Base-by-base conservation (phyloP, 2,797 vertebrate species). In the Danio choprae region DNA sequence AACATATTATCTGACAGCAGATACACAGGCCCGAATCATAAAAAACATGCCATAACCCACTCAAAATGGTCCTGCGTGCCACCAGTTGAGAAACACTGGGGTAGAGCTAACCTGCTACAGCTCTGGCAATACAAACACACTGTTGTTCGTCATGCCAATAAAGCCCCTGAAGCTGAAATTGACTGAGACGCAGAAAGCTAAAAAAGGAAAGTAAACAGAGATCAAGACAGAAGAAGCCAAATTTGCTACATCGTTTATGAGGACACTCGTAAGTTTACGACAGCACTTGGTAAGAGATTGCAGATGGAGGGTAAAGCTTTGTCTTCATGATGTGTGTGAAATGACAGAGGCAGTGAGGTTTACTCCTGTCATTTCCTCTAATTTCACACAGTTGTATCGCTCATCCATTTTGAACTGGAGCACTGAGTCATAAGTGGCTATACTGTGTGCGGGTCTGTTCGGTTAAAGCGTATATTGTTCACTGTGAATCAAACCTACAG, bases 281-380 rank as follows among this genome's bases (percentile, higher is more conserved):
- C 74, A 71, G 44, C 51, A 67, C 22, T 59, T 64, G 46, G 64
- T 69, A 74, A 80, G 50, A 60, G 76, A 83, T 20, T 72, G 71
- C 29, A 85, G 72, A 79, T 62, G 67, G 50, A 75, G 83, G 67
- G 78, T 76, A 80, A 46, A 78, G 62, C 67, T 50, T 41, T 80
- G 82, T 78, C 53, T 72, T 74, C 77, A 67, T 53, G 48, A 67
- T 77, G 62, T 55, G 60, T 76, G 60, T 64, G 60, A 53, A 53
- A 75, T 64, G 73, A 53, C 60, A 75, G 48, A 53, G 18, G n/a
- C n/a, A 55, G 48, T 43, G 48, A 76, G 38, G 60, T 55, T 29
- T 65, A 56, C 40, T 77, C 15, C 62, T 9, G 10, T 56, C 40
- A 15, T 46, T 56, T 55, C 15, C 50, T 67, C 50, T 77, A 56